Evolutionary conservation across 2,113 vertebrate genomes (phyloP), one percentile per base, ranked within the genome.

Genomic region (Corythaixoides concolor): DNA sequence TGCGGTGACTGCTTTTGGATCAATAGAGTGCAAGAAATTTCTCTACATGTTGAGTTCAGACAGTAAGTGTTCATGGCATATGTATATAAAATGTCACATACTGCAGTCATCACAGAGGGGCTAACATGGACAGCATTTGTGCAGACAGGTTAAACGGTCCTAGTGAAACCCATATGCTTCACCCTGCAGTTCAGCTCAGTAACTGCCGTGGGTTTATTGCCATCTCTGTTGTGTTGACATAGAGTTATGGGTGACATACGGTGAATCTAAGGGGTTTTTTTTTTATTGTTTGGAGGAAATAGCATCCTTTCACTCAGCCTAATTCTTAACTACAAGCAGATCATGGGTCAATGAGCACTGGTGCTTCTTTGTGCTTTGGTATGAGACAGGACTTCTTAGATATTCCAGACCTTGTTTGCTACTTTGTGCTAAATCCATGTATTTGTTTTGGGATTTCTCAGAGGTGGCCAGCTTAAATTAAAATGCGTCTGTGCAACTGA

Each of bases 21-120:
- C 97, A 5, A 6, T 98, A 3, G 96, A 99, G 82, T 99, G 99
- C 96, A 98, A 95, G 95, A 96, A 12, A 30, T 98, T 98, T 92
- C 98, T 83, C 73, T 98, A 98, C 27, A 77, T 98, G 26, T 97
- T 99, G 86, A 98, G 95, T 10, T 96, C 99, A 45, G 96, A 98
- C 3, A 91, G 99, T 99, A 97, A 98, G 98, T 97, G 66, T 8
- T 6, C 24, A 2, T 27, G 50, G 32, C 13, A 7, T 19, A 28
- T 3, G 15, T 64, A 18, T 39, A 26, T 72, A 52, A 73, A 91
- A 83, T 6, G 18, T 23, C 35, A 41, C 32, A 26, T 0, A 17
- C 28, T 16, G 62, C 5, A 4, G 20, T 18, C 79, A 59, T 28
- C 30, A n/a, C 45, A 41, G 32, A 35, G 53, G 37, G 5, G 82